Percentiles rank a stretch among this genome's conserved stretches.
Conservation (phyloP, 2,888 invertebrate genomes). For the Pharmacophagus antenor region DNA sequence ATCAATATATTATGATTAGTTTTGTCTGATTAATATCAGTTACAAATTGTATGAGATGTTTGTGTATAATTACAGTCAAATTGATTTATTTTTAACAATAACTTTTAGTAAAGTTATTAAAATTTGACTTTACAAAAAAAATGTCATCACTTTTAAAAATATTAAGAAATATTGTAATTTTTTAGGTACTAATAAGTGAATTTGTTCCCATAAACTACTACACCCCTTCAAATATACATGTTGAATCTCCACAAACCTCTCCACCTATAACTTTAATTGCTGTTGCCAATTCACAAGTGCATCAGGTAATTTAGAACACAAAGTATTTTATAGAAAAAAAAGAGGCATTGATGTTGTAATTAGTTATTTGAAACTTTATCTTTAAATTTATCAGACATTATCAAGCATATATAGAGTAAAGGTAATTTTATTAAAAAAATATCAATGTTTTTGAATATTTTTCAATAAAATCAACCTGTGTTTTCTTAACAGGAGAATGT, state of each 20-base stretch:
- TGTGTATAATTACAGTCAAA: too few species aligned
- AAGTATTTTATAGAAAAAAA: not conserved
- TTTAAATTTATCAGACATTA: constrained; percentile 17
- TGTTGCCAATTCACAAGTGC: constrained; percentile 59
- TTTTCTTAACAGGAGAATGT: constrained; percentile 88
- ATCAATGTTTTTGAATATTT: not conserved
- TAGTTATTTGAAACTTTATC: constrained; percentile 15
- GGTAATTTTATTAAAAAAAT: constrained; percentile 3
- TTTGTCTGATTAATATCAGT: too few species aligned
- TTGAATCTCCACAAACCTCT: constrained; percentile 61
- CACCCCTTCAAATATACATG: constrained; percentile 48
- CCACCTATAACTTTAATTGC: constrained; percentile 50
- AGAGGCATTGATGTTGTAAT: not conserved
- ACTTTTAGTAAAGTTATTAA: too few species aligned
- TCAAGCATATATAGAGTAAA: constrained; percentile 19
- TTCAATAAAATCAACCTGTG: constrained; percentile 2
- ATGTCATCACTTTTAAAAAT: too few species aligned
- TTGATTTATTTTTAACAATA: too few species aligned
- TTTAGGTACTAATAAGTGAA: constrained; percentile 60
- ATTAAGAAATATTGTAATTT: constrained; percentile 9
- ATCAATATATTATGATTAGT: too few species aligned
- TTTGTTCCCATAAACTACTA: constrained; percentile 69
- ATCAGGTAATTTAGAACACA: constrained; percentile 55
- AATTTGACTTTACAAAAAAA: too few species aligned
- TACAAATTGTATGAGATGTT: too few species aligned